These are phyloP conservation scores for Oryzias melastigma DNA, from an alignment of 2,113 vertebrate species.

Conservation along the genomic window DNA sequence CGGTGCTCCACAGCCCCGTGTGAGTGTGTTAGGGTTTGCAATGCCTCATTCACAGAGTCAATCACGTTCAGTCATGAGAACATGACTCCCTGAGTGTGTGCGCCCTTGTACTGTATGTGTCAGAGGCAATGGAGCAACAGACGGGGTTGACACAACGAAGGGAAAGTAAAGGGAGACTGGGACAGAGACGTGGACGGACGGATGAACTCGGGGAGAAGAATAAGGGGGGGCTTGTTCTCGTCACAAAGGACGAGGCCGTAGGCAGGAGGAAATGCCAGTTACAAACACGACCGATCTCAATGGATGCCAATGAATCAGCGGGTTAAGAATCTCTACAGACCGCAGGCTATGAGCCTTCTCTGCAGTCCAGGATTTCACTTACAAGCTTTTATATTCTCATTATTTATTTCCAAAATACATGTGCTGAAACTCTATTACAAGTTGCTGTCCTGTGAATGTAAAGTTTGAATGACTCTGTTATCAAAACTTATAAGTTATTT, in stretches of 20 bases:
- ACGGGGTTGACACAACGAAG: slow-evolving; percentile 29
- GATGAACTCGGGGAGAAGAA: slow-evolving; percentile 73
- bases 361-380: slow-evolving; percentile 47
- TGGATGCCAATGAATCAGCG: slow-evolving; percentile 69
- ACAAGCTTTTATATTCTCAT: slow-evolving; percentile 46
- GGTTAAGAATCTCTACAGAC: slow-evolving; percentile 62
- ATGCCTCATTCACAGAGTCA: slow-evolving; percentile 69
- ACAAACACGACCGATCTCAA: slow-evolving; percentile 64
- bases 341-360: slow-evolving; percentile 49
- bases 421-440: background rate
- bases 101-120: slow-evolving; percentile 56
- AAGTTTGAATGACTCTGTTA: slow-evolving; percentile 15
- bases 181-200: slow-evolving; percentile 50
- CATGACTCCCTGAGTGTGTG: slow-evolving; percentile 62
- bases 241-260: slow-evolving; percentile 72
- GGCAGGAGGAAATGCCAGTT: slow-evolving; percentile 76
- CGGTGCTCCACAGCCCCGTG: slow-evolving; percentile 42
- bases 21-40: slow-evolving; percentile 56
- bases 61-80: slow-evolving; percentile 68
- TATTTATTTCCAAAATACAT: slow-evolving; percentile 38
- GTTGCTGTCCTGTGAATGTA: slow-evolving; percentile 16
- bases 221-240: slow-evolving; percentile 72
- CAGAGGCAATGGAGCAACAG: slow-evolving; percentile 40
- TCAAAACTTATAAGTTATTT: slow-evolving; percentile 47
- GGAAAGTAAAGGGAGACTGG: slow-evolving; percentile 48